Conservation (phyloP, 2,797 vertebrate species). For the Gallinago solitaria region DNA sequence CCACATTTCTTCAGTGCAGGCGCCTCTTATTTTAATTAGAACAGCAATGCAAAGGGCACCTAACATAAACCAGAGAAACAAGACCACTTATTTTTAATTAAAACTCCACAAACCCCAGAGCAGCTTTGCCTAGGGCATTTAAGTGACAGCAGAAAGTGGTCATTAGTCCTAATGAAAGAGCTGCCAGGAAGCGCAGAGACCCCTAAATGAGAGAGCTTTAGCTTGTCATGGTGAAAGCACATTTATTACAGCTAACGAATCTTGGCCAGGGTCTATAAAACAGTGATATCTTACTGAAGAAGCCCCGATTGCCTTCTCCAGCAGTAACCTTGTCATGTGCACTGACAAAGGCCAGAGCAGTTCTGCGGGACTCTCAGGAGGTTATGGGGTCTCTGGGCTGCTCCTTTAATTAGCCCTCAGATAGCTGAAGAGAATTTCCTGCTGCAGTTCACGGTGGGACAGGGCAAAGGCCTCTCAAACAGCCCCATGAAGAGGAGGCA, state of each 20-base stretch:
- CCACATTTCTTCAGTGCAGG: not conserved
- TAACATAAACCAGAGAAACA: not conserved
- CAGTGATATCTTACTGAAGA: not conserved
- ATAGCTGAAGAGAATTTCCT: constrained; percentile 40
- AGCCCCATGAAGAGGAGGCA: rapidly evolving
- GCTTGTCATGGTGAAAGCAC: not conserved
- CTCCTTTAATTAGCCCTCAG: constrained; percentile 53
- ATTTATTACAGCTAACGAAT: constrained; percentile 40
- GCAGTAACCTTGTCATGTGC: constrained; percentile 23
- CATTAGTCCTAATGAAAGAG: not conserved
- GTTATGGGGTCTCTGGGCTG: not conserved
- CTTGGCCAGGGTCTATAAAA: not conserved
- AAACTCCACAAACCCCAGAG: not conserved
- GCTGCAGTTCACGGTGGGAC: not conserved
- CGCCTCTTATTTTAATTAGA: not conserved
- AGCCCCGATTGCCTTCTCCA: not conserved
- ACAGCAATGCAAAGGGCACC: not conserved
- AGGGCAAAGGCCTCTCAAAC: constrained; percentile 26
- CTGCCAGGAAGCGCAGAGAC: not conserved
- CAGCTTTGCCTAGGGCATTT: not conserved
- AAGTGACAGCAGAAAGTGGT: not conserved
- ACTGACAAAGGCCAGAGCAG: constrained; percentile 65
- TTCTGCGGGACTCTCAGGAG: not conserved
- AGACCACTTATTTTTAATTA: constrained; percentile 16
- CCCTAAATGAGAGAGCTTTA: not conserved